Conservation (phyloP, 2,113 vertebrate species). For the Channa maculata region DNA sequence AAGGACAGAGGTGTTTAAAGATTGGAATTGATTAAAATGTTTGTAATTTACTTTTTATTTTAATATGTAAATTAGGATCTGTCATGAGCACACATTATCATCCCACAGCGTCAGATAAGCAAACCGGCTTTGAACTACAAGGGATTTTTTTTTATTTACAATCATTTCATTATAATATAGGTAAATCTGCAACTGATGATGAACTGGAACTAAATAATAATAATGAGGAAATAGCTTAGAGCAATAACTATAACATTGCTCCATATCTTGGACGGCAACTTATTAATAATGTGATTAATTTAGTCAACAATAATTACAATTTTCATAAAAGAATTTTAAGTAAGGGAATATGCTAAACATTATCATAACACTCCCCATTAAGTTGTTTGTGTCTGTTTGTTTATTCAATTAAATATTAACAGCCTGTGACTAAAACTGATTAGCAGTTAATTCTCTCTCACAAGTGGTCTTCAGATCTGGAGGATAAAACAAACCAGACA, state of each 20-base stretch:
- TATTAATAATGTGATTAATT: slow-evolving; percentile 75
- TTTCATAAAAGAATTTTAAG: slow-evolving; percentile 77
- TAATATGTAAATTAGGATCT: too few species aligned
- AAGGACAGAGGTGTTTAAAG: not conserved
- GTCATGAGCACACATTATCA: too few species aligned
- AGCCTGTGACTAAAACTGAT: slow-evolving; percentile 72
- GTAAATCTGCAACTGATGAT: not conserved
- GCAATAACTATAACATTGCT: slow-evolving; percentile 9
- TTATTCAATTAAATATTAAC: slow-evolving; percentile 83
- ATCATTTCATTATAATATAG: not conserved
- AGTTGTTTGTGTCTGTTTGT: slow-evolving; percentile 78
- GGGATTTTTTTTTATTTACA: not conserved
- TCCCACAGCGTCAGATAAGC: too few species aligned
- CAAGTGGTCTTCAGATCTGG: slow-evolving; percentile 65
- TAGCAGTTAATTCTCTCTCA: slow-evolving; percentile 67
- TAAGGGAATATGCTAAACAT: slow-evolving; percentile 69
- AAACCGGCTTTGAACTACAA: not conserved
- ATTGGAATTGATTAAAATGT: not conserved
- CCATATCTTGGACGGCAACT: slow-evolving; percentile 36
- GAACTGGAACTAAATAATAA: not conserved
- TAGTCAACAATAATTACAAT: slow-evolving; percentile 77
- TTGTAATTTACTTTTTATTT: not conserved
- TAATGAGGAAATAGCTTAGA: not conserved
- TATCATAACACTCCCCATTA: slow-evolving; percentile 74
- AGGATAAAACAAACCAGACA: slow-evolving; percentile 60